Conservation (phyloP, 2,113 vertebrate species). For the Balaenoptera acutorostrata region DNA sequence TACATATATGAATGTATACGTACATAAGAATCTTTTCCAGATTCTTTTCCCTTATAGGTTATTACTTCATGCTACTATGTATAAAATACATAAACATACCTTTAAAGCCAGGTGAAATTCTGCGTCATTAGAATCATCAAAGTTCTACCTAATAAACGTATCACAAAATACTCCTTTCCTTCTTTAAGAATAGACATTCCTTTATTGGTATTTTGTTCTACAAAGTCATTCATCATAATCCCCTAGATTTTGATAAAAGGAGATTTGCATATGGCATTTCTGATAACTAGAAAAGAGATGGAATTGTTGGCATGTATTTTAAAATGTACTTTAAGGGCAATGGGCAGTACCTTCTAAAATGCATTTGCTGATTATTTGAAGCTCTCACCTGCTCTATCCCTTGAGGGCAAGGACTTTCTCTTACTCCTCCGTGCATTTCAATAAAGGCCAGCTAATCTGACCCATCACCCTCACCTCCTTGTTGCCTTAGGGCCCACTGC, state of each 20-base stretch:
- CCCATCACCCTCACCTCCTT: background rate
- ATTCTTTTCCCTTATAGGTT: background rate
- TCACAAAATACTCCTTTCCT: background rate
- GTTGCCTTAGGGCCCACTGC: background rate
- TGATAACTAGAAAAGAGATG: background rate
- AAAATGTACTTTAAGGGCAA: background rate
- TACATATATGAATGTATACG: background rate
- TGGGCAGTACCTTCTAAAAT: background rate
- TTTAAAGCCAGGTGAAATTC: background rate
- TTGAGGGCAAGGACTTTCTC: background rate
- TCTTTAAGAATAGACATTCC: background rate
- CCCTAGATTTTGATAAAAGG: background rate
- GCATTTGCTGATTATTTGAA: background rate
- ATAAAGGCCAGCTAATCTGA: background rate
- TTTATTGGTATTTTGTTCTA: background rate
- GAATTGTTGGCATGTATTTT: background rate
- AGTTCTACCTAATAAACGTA: background rate
- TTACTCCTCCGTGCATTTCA: fast-evolving
- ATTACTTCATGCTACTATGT: background rate
- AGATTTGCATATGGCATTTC: background rate
- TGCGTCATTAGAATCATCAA: background rate
- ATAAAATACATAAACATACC: background rate
- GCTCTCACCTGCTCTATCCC: background rate
- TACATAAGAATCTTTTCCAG: background rate
- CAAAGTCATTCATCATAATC: background rate